Evolutionary conservation across 2,888 invertebrate species (phyloP).

Genomic region (Phytoseiulus persimilis): DNA sequence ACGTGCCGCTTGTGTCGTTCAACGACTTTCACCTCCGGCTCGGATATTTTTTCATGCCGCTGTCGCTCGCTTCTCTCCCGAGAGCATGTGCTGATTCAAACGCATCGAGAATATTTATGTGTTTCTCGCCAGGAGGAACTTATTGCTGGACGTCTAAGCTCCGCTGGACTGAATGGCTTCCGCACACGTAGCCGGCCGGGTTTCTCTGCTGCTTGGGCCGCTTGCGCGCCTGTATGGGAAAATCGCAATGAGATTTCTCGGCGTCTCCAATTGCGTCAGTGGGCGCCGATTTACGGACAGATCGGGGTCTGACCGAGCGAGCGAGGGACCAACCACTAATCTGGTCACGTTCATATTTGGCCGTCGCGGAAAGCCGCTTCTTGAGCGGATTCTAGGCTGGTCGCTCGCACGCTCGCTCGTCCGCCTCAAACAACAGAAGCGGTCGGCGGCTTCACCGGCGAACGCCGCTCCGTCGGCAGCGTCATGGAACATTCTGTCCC

Average conservation of each 20-base stretch:
- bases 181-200: background rate
- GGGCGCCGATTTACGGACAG: background rate
- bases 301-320: background rate
- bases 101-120: background rate
- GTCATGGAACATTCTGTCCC: background rate
- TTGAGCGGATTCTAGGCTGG: background rate
- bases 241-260: background rate
- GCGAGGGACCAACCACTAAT: background rate
- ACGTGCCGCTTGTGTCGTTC: background rate
- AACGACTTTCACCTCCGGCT: background rate
- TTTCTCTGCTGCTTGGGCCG: background rate
- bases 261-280: background rate
- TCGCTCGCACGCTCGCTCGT: background rate
- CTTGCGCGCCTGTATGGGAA: background rate
- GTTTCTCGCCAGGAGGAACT: background rate
- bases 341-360: slow-evolving; percentile 5
- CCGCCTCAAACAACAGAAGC: background rate
- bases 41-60: background rate
- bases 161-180: background rate
- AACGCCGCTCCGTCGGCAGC: background rate
- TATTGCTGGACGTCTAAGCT: background rate
- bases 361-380: background rate
- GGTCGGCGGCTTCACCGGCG: background rate
- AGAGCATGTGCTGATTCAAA: background rate
- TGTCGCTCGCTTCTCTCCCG: background rate